Percentiles rank a stretch among this genome's conserved stretches.
Evolutionary conservation across 2,888 invertebrate genomes (phyloP).

Genomic region (Ophioninae sp.): DNA sequence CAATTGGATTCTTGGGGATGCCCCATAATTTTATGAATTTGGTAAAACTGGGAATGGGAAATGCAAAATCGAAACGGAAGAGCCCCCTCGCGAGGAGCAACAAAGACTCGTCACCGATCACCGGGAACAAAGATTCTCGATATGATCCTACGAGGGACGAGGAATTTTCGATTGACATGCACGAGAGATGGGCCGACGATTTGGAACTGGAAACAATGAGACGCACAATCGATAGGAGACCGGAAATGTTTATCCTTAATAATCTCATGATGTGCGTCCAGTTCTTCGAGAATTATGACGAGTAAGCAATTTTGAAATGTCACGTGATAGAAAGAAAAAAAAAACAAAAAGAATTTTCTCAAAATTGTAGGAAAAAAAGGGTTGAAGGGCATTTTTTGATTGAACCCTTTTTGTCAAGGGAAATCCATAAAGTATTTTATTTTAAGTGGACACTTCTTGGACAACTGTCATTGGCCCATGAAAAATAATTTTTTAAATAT

Average conservation of each 20-base stretch:
- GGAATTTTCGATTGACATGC: constrained; percentile 47
- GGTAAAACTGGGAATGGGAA: constrained; percentile 68
- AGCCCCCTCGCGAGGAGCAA: constrained; percentile 38
- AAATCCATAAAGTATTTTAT: no score
- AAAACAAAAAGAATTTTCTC: neutral
- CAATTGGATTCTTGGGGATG: constrained; percentile 39
- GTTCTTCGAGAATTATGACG: constrained; percentile 90
- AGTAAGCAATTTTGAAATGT: constrained; percentile 82
- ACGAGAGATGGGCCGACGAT: constrained; percentile 78
- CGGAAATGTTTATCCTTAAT: constrained; percentile 88
- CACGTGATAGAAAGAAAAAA: neutral
- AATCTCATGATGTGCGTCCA: constrained; percentile 89
- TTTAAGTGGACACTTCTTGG: no score
- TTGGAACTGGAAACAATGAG: constrained; percentile 83
- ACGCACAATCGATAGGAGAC: constrained; percentile 84
- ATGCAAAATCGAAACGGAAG: constrained; percentile 58
- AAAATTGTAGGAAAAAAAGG: neutral
- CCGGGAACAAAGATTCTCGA: neutral
- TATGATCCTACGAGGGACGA: constrained; percentile 19
- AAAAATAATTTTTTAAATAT: no score
- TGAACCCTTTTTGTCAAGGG: no score
- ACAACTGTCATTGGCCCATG: no score
- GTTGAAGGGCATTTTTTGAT: no score
- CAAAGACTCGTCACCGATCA: constrained; percentile 3
- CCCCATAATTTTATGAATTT: constrained; percentile 47